Evolutionary conservation across 1,140 invertebrate genomes (phyloP), one percentile per base, ranked within the genome.

Genomic region (Drosophila hydei): DNA sequence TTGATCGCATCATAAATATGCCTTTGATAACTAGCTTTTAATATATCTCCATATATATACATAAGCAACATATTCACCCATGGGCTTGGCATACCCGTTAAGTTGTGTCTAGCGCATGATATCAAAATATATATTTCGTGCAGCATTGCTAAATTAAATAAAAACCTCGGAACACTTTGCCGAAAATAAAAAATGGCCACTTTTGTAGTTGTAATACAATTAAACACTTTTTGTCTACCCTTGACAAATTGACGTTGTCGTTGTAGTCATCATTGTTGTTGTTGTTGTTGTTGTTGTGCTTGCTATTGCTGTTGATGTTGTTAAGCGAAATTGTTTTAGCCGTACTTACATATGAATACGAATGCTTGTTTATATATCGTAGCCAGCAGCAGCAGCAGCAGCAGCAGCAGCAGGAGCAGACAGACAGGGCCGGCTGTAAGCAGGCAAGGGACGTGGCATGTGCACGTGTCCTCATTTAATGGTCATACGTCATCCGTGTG

Each of bases 381-480:
- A 7, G 16, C 25, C 42, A 19, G 12, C 42, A 45, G 42, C 38
- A 36, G 50, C 23, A 40, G 54, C 12, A 1, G 23, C 19, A 18
- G 40, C 27, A 27, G 6, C 1, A 5, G 47, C 11, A 51, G 30
- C 16, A 50, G 19, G 56, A 50, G 38, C 16, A 38, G 71, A 12
- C 16, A 30, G 54, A n/a, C n/a, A n/a, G 6, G 25, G 1, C 0
- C 0, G 47, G n/a, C 11, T 4, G 30, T 1, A 6, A 23, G n/a
- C 47, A 14, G n/a, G 1, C 18, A 52, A 43, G 23, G 47, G 27
- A 21, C 11, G 36, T 0, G n/a, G 38, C 3, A 40, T 16, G n/a
- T 42, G 38, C 69, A 75, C 73, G 73, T 75, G 69, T 65, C 61
- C 73, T 72, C 56, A 72, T 67, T 72, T 72, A 75, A 75, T 67